Conservation (phyloP, 1,140 invertebrate species). For the Pogonomyrmex californicus region DNA sequence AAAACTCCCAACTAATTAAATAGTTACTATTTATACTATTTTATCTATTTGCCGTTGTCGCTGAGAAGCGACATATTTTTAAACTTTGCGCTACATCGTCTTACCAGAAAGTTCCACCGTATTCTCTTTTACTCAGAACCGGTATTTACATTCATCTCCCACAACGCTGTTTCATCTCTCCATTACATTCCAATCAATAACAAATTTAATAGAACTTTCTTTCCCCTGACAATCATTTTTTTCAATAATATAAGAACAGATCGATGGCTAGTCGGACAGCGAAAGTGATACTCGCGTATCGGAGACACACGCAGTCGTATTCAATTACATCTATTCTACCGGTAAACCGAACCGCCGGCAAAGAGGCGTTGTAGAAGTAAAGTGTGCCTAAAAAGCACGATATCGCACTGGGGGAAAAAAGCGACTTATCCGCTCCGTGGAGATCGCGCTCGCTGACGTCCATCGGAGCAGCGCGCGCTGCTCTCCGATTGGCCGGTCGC, state of each 20-base stretch:
- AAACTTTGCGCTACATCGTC: neutral
- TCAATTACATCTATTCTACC: neutral
- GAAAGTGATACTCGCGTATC: neutral
- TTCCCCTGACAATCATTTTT: neutral
- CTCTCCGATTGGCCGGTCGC: neutral
- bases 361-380: constrained; percentile 11
- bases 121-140: neutral
- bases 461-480: neutral
- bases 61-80: neutral
- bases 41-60: neutral
- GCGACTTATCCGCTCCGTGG: too few relatives aligned
- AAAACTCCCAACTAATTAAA: too few relatives aligned
- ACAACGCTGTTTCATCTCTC: neutral
- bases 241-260: neutral
- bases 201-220: constrained; percentile 26
- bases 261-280: neutral
- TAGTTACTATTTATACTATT: neutral
- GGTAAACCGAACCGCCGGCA: neutral
- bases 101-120: neutral
- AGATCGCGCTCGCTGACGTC: neutral
- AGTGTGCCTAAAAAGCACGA: neutral
- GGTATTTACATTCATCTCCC: neutral
- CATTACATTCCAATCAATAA: neutral
- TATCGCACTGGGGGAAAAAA: constrained; percentile 10
- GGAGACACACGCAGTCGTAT: neutral